Percentiles rank a stretch among this genome's conserved stretches.
These are phyloP conservation scores for Elymnias hypermnestra DNA, from an alignment of 1,140 invertebrate species.

Conservation along the genomic window DNA sequence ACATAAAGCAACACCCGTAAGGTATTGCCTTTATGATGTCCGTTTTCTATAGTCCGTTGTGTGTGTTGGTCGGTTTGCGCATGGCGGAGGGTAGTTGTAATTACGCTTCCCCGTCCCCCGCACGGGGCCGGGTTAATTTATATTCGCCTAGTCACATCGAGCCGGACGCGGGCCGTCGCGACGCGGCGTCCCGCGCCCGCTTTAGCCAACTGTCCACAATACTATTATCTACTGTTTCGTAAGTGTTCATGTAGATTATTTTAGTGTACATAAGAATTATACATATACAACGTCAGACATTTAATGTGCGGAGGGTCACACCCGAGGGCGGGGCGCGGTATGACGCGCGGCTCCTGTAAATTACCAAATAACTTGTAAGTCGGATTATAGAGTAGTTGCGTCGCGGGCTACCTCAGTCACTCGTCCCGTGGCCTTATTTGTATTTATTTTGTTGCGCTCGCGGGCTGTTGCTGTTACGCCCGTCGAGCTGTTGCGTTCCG, in stretches of 20 bases:
- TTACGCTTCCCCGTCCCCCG: conserved; percentile 58
- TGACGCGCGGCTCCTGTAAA: conserved; percentile 32
- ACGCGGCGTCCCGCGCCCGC: conserved; percentile 41
- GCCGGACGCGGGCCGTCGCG: conserved; percentile 38
- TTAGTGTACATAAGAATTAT: conserved; percentile 67
- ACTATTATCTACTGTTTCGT: conserved; percentile 68
- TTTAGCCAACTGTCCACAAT: conserved; percentile 63
- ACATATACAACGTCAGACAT: conserved; percentile 50
- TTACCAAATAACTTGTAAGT: conserved; percentile 62
- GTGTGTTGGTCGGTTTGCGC: not conserved
- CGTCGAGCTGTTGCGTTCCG: conserved; percentile 63
- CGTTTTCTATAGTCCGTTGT: too few species aligned
- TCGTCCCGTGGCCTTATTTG: conserved; percentile 67
- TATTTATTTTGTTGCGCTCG: conserved; percentile 73
- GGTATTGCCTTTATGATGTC: too few species aligned
- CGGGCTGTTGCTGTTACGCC: conserved; percentile 70
- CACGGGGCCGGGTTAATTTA: conserved; percentile 51
- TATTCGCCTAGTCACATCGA: conserved; percentile 66
- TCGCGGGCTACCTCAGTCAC: conserved; percentile 73
- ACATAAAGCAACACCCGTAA: too few species aligned
- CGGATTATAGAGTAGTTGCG: conserved; percentile 61
- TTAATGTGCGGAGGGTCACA: conserved; percentile 43
- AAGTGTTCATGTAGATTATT: conserved; percentile 70
- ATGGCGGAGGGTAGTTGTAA: conserved; percentile 49
- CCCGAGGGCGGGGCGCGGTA: conserved; percentile 20